Conservation (phyloP, 2,113 vertebrate genomes). For the Falcunculus frontatus region DNA sequence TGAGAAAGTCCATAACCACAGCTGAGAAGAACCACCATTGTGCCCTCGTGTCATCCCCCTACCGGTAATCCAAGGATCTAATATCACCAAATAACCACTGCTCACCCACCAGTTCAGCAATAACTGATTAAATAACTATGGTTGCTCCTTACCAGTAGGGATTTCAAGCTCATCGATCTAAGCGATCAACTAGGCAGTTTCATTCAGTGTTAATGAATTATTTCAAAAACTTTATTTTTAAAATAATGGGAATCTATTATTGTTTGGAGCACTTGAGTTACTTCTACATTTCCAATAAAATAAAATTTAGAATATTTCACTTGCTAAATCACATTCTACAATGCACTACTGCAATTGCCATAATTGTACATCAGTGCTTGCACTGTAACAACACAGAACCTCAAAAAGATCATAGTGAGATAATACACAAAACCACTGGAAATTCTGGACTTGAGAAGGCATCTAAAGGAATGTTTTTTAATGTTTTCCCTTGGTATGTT, state of each 20-base stretch:
- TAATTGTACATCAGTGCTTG: not conserved
- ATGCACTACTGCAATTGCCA: not conserved
- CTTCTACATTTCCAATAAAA: not conserved
- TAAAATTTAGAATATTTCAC: not conserved
- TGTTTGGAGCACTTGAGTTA: not conserved
- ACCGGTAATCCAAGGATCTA: not conserved
- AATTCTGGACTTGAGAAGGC: not conserved
- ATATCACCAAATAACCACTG: not conserved
- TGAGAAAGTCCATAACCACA: not conserved
- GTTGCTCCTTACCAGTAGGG: not conserved
- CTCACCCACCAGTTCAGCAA: not conserved
- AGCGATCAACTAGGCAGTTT: not conserved
- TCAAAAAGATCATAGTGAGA: not conserved
- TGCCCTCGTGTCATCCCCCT: not conserved
- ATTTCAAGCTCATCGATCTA: not conserved
- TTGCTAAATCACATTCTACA: not conserved
- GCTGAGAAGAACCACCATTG: not conserved
- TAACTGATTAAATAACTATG: not conserved
- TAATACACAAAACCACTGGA: not conserved
- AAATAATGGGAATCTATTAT: not conserved
- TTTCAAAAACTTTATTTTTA: not conserved
- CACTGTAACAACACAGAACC: not conserved
- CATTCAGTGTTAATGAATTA: not conserved
- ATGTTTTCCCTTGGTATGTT: not conserved
- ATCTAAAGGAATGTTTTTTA: not conserved